phyloP scores from a whole-genome alignment of 1,140 invertebrate species.

The Eumaeus atala region DNA sequence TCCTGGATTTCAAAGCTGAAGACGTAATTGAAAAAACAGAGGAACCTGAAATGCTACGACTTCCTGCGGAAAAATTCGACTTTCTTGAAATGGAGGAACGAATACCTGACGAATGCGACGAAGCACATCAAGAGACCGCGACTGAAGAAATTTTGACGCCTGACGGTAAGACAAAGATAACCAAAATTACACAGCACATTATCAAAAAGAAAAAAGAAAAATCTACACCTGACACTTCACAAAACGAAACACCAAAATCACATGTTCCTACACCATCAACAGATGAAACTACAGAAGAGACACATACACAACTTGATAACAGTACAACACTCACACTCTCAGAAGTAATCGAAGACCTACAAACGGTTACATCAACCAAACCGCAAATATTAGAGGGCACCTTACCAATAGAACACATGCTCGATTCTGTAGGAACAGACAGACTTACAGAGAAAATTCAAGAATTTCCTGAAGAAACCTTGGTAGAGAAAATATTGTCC shows the following conservation, averaged over 20 bases:
- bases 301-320: background rate
- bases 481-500: no score
- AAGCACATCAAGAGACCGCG: slow-evolving; percentile 24
- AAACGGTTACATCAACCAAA: no score
- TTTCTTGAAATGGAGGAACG: background rate
- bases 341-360: background rate
- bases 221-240: slow-evolving; percentile 9
- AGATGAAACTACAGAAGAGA: slow-evolving; percentile 3
- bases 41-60: background rate
- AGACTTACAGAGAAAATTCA: no score
- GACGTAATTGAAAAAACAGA: background rate
- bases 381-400: background rate
- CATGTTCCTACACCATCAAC: background rate
- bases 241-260: background rate
- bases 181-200: slow-evolving; percentile 19
- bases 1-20: background rate
- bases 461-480: no score
- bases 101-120: background rate
- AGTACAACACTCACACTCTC: background rate
- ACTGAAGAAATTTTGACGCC: slow-evolving; percentile 20
- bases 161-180: slow-evolving; percentile 1
- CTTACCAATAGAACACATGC: no score
- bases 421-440: no score
- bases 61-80: slow-evolving; percentile 1
- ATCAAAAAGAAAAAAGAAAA: slow-evolving; percentile 46